Evolutionary conservation across 2,113 vertebrate species (phyloP).

Genomic region (Todiramphus chloris): DNA sequence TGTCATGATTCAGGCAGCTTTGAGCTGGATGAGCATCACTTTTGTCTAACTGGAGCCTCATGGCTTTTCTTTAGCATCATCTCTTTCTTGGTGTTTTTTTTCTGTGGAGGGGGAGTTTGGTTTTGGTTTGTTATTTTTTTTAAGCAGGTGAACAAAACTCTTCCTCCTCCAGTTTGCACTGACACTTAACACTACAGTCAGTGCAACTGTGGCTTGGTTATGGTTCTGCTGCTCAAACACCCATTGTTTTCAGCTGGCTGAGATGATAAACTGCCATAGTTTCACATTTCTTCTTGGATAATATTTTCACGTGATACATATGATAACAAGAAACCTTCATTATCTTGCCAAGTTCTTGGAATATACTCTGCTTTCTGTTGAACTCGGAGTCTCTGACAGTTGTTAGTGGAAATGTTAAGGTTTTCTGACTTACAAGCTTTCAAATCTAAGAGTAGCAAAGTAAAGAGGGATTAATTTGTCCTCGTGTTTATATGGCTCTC

Average conservation of each 20-base stretch:
- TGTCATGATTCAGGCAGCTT: background rate
- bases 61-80: background rate
- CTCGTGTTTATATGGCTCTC: slow-evolving; percentile 3
- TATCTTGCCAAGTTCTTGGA: slow-evolving; percentile 51
- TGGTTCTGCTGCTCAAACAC: background rate
- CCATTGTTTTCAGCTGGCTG: slow-evolving; percentile 18
- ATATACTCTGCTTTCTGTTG: slow-evolving; percentile 26
- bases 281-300: slow-evolving; percentile 40
- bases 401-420: background rate
- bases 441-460: background rate
- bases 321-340: slow-evolving; percentile 34
- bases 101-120: too few relatives aligned
- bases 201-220: background rate
- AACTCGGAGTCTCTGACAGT: background rate
- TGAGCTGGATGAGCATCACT: background rate
- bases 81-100: background rate
- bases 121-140: too few relatives aligned
- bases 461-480: slow-evolving; percentile 27
- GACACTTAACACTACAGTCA: background rate
- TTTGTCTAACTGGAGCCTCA: background rate
- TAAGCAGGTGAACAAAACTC: slow-evolving; percentile 17
- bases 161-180: background rate
- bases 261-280: slow-evolving; percentile 22
- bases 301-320: slow-evolving; percentile 38
- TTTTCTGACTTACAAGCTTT: slow-evolving; percentile 12